Evolutionary conservation across 2,888 invertebrate species (phyloP), one percentile per base, ranked within the genome.

Genomic region (Megastigmus dorsalis): DNA sequence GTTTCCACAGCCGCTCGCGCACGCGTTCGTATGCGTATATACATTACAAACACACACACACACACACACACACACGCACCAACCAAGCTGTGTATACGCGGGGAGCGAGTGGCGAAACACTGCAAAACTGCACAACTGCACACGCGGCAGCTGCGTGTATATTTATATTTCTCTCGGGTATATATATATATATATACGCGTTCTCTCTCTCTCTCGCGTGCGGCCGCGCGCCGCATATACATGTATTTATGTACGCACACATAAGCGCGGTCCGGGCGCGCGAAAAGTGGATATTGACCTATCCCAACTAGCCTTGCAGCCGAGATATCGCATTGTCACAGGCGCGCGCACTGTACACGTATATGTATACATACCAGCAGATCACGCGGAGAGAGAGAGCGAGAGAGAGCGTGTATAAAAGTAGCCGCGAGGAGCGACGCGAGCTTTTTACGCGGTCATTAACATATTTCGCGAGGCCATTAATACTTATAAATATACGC

Each of bases 391-490:
- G n/a, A n/a, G n/a, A n/a, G n/a, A n/a, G n/a, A n/a, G n/a, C n/a
- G n/a, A n/a, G n/a, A n/a, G n/a, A n/a, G n/a, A n/a, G n/a, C n/a
- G n/a, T n/a, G n/a, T n/a, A n/a, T n/a, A n/a, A n/a, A n/a, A n/a
- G n/a, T n/a, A n/a, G n/a, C n/a, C n/a, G n/a, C n/a, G n/a, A n/a
- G 5, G 30, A 23, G 28, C 30, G n/a, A n/a, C n/a, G 23, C 3
- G 3, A 20, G 30, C 23, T 55, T 73, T 75, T 73, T 62, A 76
- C 66, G 55, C 69, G 73, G 60, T 66, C 73, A 66, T 76, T 76
- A 73, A 55, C 72, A 72, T 73, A 69, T 73, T 76, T 73, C 9
- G 23, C 75, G 68, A 76, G 76, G 76, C 54, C 76, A 45, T 43
- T 10, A 36, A 60, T 59, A n/a, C n/a, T 68, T 76, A 76, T 68